phyloP scores from a whole-genome alignment of 2,113 vertebrate genomes.

The Formicarius rufipectus region DNA sequence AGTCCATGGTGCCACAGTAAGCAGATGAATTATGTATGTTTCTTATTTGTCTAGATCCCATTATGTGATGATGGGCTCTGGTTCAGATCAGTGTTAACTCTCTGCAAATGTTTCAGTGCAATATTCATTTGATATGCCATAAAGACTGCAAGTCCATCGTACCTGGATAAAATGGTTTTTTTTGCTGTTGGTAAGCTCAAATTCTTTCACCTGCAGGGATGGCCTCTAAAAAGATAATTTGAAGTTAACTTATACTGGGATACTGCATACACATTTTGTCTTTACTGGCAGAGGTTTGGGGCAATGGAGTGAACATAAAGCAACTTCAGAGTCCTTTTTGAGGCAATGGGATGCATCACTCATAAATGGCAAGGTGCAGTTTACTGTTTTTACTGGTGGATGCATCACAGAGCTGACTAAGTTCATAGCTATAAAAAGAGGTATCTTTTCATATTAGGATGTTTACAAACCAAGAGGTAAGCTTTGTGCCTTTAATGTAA shows the following conservation, averaged over 20 bases:
- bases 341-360: not conserved
- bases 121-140: not conserved
- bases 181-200: not conserved
- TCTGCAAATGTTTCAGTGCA: not conserved
- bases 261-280: fast-evolving
- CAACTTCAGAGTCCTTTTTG: not conserved
- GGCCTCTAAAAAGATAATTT: not conserved
- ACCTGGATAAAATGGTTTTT: not conserved
- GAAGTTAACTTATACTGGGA: not conserved
- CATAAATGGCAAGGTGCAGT: not conserved
- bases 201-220: not conserved
- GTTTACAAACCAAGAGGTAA: not conserved
- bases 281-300: not conserved
- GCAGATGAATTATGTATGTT: not conserved
- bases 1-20: not conserved
- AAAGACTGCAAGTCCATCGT: not conserved
- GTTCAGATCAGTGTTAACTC: not conserved
- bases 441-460: not conserved
- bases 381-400: not conserved
- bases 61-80: not conserved
- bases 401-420: not conserved
- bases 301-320: not conserved
- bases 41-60: not conserved
- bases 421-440: not conserved
- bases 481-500: not conserved